Base-by-base conservation (phyloP, 2,797 vertebrate genomes). In the Calcarius lapponicus region DNA sequence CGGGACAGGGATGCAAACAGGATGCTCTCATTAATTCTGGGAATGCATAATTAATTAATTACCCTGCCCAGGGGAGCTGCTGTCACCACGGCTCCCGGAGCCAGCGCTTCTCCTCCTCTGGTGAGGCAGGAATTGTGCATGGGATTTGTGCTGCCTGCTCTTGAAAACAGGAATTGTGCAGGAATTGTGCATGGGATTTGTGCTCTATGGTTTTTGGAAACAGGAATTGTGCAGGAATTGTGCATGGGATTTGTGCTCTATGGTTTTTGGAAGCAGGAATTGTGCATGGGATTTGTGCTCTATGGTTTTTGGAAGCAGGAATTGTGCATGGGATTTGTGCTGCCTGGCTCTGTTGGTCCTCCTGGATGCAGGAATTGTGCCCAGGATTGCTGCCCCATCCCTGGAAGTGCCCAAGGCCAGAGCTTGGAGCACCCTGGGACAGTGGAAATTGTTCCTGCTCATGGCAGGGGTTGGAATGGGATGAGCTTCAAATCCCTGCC, bases 1-100 rank as follows among this genome's bases (percentile, higher is more conserved):
- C 7, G 25, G 36, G 9, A 5, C 90, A 88, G 88, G 54, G 94
- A 64, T 82, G 70, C 51, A 29, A 80, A 80, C 91, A 82, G 56
- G 58, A 43, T 1, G 47, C 32, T 34, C 2, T 2, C 53, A 21
- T 91, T 93, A 82, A 95, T 86, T 80, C 81, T 42, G 69, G 64
- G 43, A 82, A 76, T 53, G 3, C 92, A 76, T 69, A 86, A 86
- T 86, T 86, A 78, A 86, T 94, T 87, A 89, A 82, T 62, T 82
- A 66, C 66, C 62, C 43, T 47, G 66, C 88, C 91, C 80, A 4
- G 7, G 73, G 92, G 84, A 91, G 58, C 67, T 29, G 17, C 94
- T 93, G 96, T 80, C 95, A 93, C 62, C 93, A 17, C 26, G 0
- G 71, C 82, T 58, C 34, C 34, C 26, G 0, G 51, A 74, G 70